Evolutionary conservation across 2,888 invertebrate species (phyloP).

Genomic region (Drosophila meridiana): DNA sequence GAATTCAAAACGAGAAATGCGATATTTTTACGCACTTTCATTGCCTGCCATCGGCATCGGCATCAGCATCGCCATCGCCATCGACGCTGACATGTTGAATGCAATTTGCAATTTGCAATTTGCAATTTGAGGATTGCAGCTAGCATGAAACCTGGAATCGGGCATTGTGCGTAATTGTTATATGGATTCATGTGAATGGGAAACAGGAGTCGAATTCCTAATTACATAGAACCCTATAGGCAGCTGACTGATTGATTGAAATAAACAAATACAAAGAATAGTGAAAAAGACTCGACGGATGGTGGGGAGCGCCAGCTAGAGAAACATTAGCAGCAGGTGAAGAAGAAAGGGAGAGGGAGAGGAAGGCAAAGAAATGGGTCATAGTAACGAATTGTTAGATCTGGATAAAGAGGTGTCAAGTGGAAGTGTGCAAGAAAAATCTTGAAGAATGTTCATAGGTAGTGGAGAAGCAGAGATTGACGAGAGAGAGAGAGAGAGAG

Average conservation of each 20-base stretch:
- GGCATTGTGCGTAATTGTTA: slow-evolving; percentile 1
- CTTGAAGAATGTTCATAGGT: not conserved
- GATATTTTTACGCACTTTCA: not conserved
- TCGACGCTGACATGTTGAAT: not conserved
- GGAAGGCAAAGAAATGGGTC: not conserved
- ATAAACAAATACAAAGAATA: not conserved
- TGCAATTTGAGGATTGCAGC: not conserved
- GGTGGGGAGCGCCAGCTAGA: not conserved
- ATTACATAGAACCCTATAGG: not conserved
- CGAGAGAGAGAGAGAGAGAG: not conserved
- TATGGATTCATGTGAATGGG: not conserved
- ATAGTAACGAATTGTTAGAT: not conserved
- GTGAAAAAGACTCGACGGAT: not conserved
- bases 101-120: slow-evolving; percentile 2
- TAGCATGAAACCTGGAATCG: not conserved
- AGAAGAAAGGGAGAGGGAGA: not conserved
- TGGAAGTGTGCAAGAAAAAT: not conserved
- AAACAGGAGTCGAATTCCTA: not conserved
- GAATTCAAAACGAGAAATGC: not conserved
- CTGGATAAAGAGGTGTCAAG: not conserved
- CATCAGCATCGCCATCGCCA: not conserved
- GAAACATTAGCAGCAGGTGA: not conserved
- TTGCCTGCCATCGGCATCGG: not conserved
- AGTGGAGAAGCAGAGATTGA: not conserved
- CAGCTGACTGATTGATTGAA: not conserved